A percentile compares a stretch with the other conserved stretches of the same genome.
Evolutionary conservation across 1,140 invertebrate genomes (phyloP).

Genomic region (Cephus cinctus): DNA sequence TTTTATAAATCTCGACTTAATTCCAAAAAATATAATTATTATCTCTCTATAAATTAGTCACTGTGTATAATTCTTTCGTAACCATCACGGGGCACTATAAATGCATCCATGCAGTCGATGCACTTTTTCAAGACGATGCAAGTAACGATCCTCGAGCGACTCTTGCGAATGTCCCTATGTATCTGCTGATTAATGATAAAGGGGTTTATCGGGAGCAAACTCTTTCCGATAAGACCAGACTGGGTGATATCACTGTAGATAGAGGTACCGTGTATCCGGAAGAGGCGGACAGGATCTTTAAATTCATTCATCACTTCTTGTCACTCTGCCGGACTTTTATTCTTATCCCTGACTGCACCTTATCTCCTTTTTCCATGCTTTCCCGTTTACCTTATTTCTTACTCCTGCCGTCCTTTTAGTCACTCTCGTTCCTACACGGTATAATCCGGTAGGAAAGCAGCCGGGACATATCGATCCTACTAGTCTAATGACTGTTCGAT

Average conservation of each 20-base stretch:
- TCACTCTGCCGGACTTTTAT: constrained; percentile 7
- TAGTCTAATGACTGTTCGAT: background rate
- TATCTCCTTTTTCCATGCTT: constrained; percentile 1
- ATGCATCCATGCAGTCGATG: too few species aligned
- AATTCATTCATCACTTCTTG: constrained; percentile 27
- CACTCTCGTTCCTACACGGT: background rate
- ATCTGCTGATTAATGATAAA: constrained; percentile 21
- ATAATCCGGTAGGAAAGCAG: too few species aligned
- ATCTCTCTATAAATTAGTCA: too few species aligned
- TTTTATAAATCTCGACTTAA: too few species aligned
- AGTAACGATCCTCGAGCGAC: too few species aligned
- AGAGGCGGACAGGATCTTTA: constrained; percentile 13
- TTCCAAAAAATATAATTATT: too few species aligned
- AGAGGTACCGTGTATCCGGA: constrained; percentile 1
- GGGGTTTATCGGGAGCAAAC: background rate
- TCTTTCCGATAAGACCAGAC: background rate
- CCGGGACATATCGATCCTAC: background rate
- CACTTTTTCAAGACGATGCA: too few species aligned
- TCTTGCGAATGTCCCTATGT: too few species aligned
- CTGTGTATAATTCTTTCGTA: too few species aligned
- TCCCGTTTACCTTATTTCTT: background rate
- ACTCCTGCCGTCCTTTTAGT: background rate
- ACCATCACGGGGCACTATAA: too few species aligned
- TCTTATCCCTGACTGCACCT: background rate
- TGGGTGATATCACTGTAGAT: background rate